These are phyloP conservation scores for Penaeus indicus DNA, from an alignment of 1,140 invertebrate species.

Conservation along the genomic window DNA sequence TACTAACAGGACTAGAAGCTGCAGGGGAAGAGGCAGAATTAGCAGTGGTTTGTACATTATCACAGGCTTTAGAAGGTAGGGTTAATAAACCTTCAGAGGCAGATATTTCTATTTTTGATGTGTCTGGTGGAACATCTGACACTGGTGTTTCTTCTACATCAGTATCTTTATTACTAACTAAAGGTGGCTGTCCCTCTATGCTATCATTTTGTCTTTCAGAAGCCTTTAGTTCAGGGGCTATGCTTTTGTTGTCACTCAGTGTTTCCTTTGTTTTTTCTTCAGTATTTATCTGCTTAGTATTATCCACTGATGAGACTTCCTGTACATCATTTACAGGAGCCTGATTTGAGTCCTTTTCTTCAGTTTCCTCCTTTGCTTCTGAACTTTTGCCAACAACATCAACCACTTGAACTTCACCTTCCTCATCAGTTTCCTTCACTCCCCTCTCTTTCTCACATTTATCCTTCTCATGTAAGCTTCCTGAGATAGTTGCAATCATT, in stretches of 20 bases:
- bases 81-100: constrained; percentile 34
- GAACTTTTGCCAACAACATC: constrained; percentile 9
- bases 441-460: constrained; percentile 70
- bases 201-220: neutral
- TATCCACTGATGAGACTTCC: too few relatives aligned
- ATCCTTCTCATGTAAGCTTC: constrained; percentile 69
- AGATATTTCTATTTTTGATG: constrained; percentile 31
- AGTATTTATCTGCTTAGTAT: neutral
- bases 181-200: neutral
- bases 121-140: constrained; percentile 36
- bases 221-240: constrained; percentile 21
- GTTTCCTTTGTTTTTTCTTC: constrained; percentile 25
- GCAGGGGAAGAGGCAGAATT: constrained; percentile 37
- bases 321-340: too few relatives aligned
- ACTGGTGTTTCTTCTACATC: constrained; percentile 41
- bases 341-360: neutral
- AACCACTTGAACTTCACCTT: constrained; percentile 15
- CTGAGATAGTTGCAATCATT: constrained; percentile 70
- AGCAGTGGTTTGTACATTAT: constrained; percentile 60
- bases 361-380: constrained; percentile 11
- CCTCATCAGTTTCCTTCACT: constrained; percentile 67
- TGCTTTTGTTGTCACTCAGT: constrained; percentile 12
- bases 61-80: constrained; percentile 47
- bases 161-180: constrained; percentile 8
- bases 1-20: constrained; percentile 58